A percentile compares a stretch with the other conserved stretches of the same genome.
phyloP scores from a whole-genome alignment of 1,140 invertebrate genomes.

The Anastrepha obliqua region DNA sequence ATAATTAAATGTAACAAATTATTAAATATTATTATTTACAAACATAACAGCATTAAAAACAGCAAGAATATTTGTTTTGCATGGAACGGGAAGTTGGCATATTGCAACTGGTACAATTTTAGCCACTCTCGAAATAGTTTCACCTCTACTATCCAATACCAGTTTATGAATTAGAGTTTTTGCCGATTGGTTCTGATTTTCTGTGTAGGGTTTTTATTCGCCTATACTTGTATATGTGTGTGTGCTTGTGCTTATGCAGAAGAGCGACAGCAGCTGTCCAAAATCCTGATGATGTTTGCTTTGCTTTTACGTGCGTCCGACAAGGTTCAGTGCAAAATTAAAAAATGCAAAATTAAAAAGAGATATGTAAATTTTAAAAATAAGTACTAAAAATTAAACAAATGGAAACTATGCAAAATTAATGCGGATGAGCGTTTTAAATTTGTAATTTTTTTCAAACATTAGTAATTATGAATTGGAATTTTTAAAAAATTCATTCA shows the following conservation, averaged over 20 bases:
- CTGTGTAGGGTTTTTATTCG: not conserved
- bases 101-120: too few relatives aligned
- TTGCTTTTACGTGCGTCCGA: slow-evolving; percentile 58
- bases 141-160: too few relatives aligned
- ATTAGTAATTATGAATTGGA: not conserved
- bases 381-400: not conserved
- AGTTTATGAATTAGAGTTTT: too few relatives aligned
- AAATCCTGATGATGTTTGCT: slow-evolving; percentile 54
- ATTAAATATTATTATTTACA: too few relatives aligned
- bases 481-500: not conserved
- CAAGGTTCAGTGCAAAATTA: slow-evolving; percentile 57
- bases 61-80: too few relatives aligned
- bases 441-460: too few relatives aligned
- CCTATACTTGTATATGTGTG: not conserved
- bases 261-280: not conserved
- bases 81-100: too few relatives aligned
- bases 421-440: not conserved
- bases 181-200: too few relatives aligned
- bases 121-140: too few relatives aligned
- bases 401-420: slow-evolving; percentile 18
- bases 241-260: not conserved
- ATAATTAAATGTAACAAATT: too few relatives aligned
- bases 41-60: too few relatives aligned
- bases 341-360: slow-evolving; percentile 30
- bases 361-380: not conserved